A percentile compares a stretch with the other conserved stretches of the same genome.
Conservation (phyloP, 2,888 invertebrate species). For the Mesopsocus fuscifrons region DNA sequence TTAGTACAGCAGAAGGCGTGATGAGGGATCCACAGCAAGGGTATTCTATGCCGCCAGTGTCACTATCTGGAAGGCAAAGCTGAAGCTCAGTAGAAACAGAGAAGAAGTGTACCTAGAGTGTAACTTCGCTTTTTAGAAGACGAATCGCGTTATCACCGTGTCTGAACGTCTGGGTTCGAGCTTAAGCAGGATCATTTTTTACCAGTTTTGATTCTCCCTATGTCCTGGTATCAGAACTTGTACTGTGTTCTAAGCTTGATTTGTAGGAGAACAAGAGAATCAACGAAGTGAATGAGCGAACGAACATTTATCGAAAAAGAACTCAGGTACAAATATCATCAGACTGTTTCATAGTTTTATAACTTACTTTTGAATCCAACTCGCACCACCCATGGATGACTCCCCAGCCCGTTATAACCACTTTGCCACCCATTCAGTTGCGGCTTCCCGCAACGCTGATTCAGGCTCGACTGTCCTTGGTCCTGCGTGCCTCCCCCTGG, state of each 20-base stretch:
- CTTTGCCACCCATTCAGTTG: constrained; percentile 18
- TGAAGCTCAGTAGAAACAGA: constrained; percentile 13
- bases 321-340: neutral
- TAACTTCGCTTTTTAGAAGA: constrained; percentile 6
- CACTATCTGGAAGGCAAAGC: constrained; percentile 44
- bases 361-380: constrained; percentile 57
- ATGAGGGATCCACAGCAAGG: constrained; percentile 62
- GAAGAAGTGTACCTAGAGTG: neutral
- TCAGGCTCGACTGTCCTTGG: constrained; percentile 30
- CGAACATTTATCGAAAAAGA: neutral
- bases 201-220: too few species aligned
- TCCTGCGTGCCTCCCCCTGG: constrained; percentile 23
- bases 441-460: constrained; percentile 19
- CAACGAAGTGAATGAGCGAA: too few species aligned
- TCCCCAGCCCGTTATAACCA: constrained; percentile 30
- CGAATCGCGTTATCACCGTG: neutral
- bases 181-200: too few species aligned
- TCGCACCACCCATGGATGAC: constrained; percentile 56
- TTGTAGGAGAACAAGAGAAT: too few species aligned
- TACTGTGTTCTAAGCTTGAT: too few species aligned
- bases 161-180: too few species aligned
- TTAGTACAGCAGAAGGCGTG: constrained; percentile 38
- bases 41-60: constrained; percentile 46
- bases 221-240: too few species aligned
- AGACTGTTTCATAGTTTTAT: too few species aligned